Percentiles rank a stretch among this genome's conserved stretches.
These are phyloP conservation scores for Thaleichthys pacificus DNA, from an alignment of 2,797 vertebrate species.

Conservation along the genomic window DNA sequence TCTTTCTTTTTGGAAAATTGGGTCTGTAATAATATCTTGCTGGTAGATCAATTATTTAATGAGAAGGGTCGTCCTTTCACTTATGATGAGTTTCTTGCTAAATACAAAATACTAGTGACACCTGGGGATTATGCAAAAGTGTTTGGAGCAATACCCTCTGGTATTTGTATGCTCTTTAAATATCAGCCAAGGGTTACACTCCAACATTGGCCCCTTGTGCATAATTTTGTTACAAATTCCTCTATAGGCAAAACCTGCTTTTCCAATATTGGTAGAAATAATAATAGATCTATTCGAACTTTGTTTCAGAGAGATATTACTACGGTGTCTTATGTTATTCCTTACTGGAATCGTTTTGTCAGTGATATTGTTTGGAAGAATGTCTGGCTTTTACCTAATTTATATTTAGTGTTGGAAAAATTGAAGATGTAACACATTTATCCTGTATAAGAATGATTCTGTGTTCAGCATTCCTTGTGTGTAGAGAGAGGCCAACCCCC, in stretches of 20 bases:
- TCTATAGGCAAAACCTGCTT: background rate
- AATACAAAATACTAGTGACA: background rate
- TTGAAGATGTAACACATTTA: too few species aligned
- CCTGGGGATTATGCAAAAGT: background rate
- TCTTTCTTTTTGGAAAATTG: background rate
- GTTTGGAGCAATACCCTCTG: background rate
- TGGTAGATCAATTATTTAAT: background rate
- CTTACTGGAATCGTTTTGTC: too few species aligned
- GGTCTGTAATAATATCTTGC: background rate
- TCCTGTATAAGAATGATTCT: too few species aligned
- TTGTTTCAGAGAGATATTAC: too few species aligned
- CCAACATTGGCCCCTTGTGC: background rate
- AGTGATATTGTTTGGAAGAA: background rate
- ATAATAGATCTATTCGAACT: background rate
- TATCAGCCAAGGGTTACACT: background rate
- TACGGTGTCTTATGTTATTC: too few species aligned
- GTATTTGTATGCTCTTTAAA: background rate
- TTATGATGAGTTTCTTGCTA: too few species aligned
- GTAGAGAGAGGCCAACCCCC: too few species aligned
- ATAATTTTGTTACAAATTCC: background rate
- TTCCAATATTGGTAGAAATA: too few species aligned
- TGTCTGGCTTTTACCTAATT: background rate
- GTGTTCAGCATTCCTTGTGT: too few species aligned
- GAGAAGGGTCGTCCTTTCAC: too few species aligned
- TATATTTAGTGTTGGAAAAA: too few species aligned